A percentile compares a stretch with the other conserved stretches of the same genome.
Conservation (phyloP, 2,797 vertebrate genomes). For the Premnoplex brunnescens region DNA sequence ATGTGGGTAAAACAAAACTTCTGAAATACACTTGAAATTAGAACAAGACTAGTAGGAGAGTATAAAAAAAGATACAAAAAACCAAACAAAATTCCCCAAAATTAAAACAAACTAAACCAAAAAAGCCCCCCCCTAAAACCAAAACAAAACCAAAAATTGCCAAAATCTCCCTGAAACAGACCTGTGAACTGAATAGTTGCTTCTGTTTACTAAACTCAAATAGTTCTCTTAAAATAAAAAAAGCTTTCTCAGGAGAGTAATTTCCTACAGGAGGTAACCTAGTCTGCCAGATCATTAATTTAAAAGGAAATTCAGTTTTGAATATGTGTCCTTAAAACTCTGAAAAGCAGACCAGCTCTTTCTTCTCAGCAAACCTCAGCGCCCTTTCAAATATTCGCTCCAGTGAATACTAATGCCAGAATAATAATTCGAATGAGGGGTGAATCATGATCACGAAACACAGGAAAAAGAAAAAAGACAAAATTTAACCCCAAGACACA, state of each 20-base stretch:
- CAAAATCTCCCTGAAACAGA: background rate
- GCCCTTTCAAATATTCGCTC: background rate
- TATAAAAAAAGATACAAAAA: background rate
- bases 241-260: background rate
- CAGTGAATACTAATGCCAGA: background rate
- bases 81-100: background rate
- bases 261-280: background rate
- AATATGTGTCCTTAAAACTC: background rate
- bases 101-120: too few species aligned
- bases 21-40: background rate
- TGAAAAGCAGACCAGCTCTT: background rate
- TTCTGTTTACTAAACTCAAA: background rate
- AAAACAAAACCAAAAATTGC: background rate
- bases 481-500: background rate
- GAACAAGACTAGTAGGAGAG: background rate
- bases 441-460: background rate
- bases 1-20: background rate
- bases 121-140: background rate
- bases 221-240: background rate
- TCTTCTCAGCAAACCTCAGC: background rate
- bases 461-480: background rate
- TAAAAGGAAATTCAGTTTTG: conserved; percentile 8
- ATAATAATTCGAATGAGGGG: background rate
- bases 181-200: background rate
- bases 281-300: background rate